phyloP scores from a whole-genome alignment of 1,140 invertebrate species.

The Diabrotica undecimpunctata region DNA sequence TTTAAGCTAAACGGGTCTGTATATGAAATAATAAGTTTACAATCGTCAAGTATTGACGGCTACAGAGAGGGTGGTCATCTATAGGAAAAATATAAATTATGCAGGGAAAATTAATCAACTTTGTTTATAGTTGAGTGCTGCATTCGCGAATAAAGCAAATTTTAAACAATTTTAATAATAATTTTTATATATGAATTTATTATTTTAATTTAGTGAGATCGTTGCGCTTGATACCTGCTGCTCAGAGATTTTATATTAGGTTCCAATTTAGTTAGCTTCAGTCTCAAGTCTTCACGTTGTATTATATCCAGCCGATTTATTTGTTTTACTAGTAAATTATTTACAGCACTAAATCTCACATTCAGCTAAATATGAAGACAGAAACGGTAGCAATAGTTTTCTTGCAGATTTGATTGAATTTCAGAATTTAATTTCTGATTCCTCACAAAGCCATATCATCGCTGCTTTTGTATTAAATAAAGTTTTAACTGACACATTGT shows the following conservation, averaged over 20 bases:
- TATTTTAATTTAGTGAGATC: background rate
- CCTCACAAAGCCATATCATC: background rate
- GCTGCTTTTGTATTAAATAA: constrained; percentile 8
- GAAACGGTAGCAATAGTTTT: constrained; percentile 9
- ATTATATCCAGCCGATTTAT: constrained; percentile 22
- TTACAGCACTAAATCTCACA: constrained; percentile 23
- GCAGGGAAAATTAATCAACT: too few relatives aligned
- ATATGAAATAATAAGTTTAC: too few relatives aligned
- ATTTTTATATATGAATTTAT: constrained; percentile 10
- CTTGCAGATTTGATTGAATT: constrained; percentile 1
- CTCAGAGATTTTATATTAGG: constrained; percentile 24
- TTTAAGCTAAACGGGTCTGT: too few relatives aligned
- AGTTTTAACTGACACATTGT: constrained; percentile 7
- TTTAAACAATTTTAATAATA: background rate
- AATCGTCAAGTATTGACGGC: too few relatives aligned
- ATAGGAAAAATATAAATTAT: too few relatives aligned
- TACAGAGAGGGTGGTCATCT: too few relatives aligned
- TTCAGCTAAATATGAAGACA: constrained; percentile 4
- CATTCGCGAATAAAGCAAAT: too few relatives aligned
- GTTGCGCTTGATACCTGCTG: background rate
- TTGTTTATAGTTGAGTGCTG: too few relatives aligned
- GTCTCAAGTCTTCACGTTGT: constrained; percentile 19
- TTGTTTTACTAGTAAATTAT: constrained; percentile 21
- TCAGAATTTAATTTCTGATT: background rate
- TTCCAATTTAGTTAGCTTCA: constrained; percentile 24